Evolutionary conservation across 2,113 vertebrate genomes (phyloP), one percentile per base, ranked within the genome.

Genomic region (Chaenocephalus aceratus): DNA sequence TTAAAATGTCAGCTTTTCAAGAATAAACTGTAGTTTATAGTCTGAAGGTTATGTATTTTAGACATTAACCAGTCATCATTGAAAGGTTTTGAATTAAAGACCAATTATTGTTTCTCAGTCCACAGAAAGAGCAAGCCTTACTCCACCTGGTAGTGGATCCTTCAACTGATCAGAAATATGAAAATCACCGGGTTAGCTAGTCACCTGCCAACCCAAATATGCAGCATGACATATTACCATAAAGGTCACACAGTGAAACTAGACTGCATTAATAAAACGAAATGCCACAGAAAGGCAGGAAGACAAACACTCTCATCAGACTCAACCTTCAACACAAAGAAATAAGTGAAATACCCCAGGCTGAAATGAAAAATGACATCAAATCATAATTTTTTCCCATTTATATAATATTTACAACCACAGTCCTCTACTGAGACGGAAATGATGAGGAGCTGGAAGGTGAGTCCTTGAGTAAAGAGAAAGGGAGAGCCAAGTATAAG

Each of bases 221-320:
- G 57, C 30, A 65, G 62, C 61, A 70, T 61, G 46, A 62, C 44
- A 68, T 79, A 73, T 48, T 53, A 57, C 73, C 56, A 62, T 71
- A 81, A 88, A 89, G 86, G 81, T 87, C 79, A 83, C 71, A 72
- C 53, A 49, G 76, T 76, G 73, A 87, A 82, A 78, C 58, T 44
- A 53, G 53, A 87, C 61, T n/a, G 58, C 86, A 80, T 80, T 77
- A 79, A 81, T 87, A 75, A 85, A 84, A 62, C 61, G 46, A 88
- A 90, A 88, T 80, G 82, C 72, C 86, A 81, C 41, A 30, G 41
- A 80, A 65, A 79, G 64, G 54, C 75, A 71, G 53, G 34, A 44
- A 74, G 81, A 77, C 57, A 85, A 75, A 77, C 46, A 62, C 49
- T 46, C 49, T 46, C 44, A 34, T 21, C 49, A 13, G 18, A 58